Base-by-base conservation (phyloP, 2,888 invertebrate genomes). In the Loripinus fragilis region DNA sequence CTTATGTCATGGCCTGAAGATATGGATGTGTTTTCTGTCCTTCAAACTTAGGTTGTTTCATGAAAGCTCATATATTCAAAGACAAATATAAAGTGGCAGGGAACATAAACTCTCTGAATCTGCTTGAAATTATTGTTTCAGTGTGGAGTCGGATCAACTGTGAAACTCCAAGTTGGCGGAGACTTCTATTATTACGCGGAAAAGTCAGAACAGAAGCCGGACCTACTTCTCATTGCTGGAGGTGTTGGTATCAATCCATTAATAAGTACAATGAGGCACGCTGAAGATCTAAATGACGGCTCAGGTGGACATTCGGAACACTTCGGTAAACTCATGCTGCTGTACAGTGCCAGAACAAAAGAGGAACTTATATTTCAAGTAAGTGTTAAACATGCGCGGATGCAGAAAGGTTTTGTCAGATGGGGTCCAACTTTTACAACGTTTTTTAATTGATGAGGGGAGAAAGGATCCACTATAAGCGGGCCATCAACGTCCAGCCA, bases 181-280 rank as follows among this genome's bases (percentile, higher is more conserved):
- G 93, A 94, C 76, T 94, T 94, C 79, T 92, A 77, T 77, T 93
- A 91, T 83, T 90, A 92, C 64, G 91, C 92, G 0, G 69, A 85
- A 28, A 72, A 83, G 2, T 76, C 81, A 5, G 52, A 52, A 25
- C 23, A 23, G 10, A 64, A 70, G 25, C 71, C 83, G 3, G 88
- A 92, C 71, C 78, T 94, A 15, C 83, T 94, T 38, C 87, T 94
- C 30, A 84, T 94, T 38, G 94, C 94, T 17, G 94, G 94, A 7
- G 94, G 94, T 1, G 94, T 94, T 20, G 94, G 94, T 8, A 93
- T 94, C 33, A 94, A 94, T 81, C 94, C 94, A 23, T 82, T 94
- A 10, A 87, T 89, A 52, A 94, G 94, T 42, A 94, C 94, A 73
- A 67, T 93, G 25, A 88, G 87, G 60, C 91, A 93, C 80, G 88